Percentiles rank a stretch among this genome's conserved stretches.
Evolutionary conservation across 1,140 invertebrate species (phyloP).

Genomic region (Phthorimaea operculella): DNA sequence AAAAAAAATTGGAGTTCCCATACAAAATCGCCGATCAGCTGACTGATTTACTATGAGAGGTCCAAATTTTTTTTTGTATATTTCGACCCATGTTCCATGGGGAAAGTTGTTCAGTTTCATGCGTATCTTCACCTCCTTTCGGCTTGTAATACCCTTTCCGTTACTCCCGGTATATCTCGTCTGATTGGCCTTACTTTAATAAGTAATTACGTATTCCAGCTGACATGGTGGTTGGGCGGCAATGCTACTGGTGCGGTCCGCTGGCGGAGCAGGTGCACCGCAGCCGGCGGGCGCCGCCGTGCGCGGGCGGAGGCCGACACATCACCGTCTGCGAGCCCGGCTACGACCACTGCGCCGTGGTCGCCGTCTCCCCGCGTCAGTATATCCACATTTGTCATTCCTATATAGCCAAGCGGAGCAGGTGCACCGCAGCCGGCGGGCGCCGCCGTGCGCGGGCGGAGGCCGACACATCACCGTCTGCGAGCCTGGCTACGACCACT

Average conservation of each 20-base stretch:
- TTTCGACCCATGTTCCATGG: no score
- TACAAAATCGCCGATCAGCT: no score
- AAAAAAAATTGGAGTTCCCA: no score
- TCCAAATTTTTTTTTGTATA: no score
- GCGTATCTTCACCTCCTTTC: no score
- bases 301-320: constrained; percentile 22
- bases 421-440: constrained; percentile 45
- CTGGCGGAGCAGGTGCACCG: constrained; percentile 57
- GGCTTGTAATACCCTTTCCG: no score
- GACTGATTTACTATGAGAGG: no score
- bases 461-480: constrained; percentile 35
- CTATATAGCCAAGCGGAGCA: constrained; percentile 51
- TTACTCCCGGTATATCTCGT: no score
- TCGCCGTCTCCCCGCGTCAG: constrained; percentile 50
- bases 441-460: constrained; percentile 32
- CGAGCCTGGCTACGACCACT: constrained; percentile 45
- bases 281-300: constrained; percentile 38
- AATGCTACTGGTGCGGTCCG: constrained; percentile 59
- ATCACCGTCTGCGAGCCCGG: constrained; percentile 46
- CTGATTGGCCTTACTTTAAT: no score
- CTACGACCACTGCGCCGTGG: constrained; percentile 47
- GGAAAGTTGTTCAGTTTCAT: no score
- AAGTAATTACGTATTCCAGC: constrained; percentile 10
- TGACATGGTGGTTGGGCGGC: constrained; percentile 17
- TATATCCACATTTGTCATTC: background rate